These are phyloP conservation scores for Turritopsis dohrnii DNA, from an alignment of 30 jellyfish, hydroid and myxozoan genomes.

Conservation along the genomic window DNA sequence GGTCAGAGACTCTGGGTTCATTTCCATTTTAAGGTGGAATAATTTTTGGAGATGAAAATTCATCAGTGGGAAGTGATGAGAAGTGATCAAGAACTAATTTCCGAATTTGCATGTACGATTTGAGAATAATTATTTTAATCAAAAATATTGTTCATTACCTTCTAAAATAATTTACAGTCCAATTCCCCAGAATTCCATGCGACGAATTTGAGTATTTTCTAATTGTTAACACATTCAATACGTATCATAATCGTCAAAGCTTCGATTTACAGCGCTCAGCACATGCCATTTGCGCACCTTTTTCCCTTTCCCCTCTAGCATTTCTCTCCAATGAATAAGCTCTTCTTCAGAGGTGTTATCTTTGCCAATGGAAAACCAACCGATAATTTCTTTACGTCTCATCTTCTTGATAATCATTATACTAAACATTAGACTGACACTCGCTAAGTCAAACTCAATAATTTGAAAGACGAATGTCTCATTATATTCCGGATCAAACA, in stretches of 20 bases:
- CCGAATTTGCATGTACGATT: not conserved
- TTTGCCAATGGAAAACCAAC: conserved; percentile 94
- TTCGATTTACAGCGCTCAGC: conserved; percentile 67
- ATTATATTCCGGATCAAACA: conserved; percentile 97
- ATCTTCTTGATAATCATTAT: conserved; percentile 78
- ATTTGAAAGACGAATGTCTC: conserved; percentile 93
- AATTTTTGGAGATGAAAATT: too few relatives aligned
- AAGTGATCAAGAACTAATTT: too few relatives aligned
- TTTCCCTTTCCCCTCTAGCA: conserved; percentile 93
- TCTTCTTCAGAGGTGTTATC: conserved; percentile 97
- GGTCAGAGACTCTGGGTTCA: too few relatives aligned
- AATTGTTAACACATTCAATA: not conserved
- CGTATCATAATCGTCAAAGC: conserved; percentile 57
- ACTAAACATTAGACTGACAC: conserved; percentile 93
- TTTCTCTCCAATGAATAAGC: conserved; percentile 87
- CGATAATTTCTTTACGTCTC: conserved; percentile 92
- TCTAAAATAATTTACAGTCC: not conserved
- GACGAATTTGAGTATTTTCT: not conserved
- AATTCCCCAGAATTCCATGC: not conserved
- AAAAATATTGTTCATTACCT: not conserved
- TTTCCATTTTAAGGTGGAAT: too few relatives aligned
- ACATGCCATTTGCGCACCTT: conserved; percentile 93
- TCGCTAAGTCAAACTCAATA: conserved; percentile 90
- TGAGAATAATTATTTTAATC: not conserved
- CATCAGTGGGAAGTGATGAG: too few relatives aligned